Evolutionary conservation across 2,888 invertebrate genomes (phyloP), one percentile per base, ranked within the genome.

Genomic region (Cerastoderma edule): DNA sequence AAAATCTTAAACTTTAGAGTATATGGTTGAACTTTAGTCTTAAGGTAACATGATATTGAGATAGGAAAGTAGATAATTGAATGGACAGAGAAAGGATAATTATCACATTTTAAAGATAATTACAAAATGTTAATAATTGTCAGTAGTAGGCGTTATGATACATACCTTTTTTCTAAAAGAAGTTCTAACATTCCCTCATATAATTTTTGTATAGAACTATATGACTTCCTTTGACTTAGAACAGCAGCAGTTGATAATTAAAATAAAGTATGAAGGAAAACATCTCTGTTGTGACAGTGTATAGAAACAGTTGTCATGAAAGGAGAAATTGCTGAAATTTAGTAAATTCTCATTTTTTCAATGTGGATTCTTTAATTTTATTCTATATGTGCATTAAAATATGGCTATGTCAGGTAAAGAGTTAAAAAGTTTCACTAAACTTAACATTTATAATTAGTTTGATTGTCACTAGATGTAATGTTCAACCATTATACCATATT

Each of bases 311-410:
- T 39, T 8, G 39, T 8, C 16, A 8, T 16, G 22, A 50, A 50
- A 50, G 50, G n/a, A 50, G 50, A 50, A 50, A 50, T 50, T 50
- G 50, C 50, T 8, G 5, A n/a, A 13, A 50, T n/a, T n/a, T 16
- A 50, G 50, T 22, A 50, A 50, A n/a, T 50, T 50, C 50, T 50
- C n/a, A 16, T n/a, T 50, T 13, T 13, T 5, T 22, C 50, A 50
- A 16, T n/a, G n/a, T 50, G 50, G 13, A n/a, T 50, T 50, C 50
- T 13, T n/a, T 22, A 8, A 16, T 50, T 13, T 50, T 50, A n/a
- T n/a, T n/a, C n/a, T n/a, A n/a, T n/a, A n/a, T n/a, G n/a, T n/a
- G n/a, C n/a, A n/a, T n/a, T n/a, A n/a, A n/a, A n/a, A n/a, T n/a
- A n/a, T 39, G 39, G 16, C 16, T 8, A 13, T 8, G 16, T 39